A percentile compares a stretch with the other conserved stretches of the same genome.
Conservation (phyloP, 1,140 invertebrate genomes). For the Ceratitis capitata region DNA sequence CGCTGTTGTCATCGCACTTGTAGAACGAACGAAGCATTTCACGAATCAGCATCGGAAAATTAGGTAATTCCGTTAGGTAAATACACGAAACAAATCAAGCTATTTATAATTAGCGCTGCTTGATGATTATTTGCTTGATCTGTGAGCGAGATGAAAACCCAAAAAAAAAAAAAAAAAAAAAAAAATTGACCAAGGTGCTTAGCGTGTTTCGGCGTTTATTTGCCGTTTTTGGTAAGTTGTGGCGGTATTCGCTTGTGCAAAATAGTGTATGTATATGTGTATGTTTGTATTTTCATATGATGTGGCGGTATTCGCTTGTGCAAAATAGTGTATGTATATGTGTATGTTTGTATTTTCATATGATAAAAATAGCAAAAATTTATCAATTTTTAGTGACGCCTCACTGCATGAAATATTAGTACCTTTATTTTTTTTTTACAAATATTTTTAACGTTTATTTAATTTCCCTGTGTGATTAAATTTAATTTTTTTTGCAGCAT, state of each 20-base stretch:
- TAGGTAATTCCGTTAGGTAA: conserved; percentile 16
- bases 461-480: no score
- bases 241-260: background rate
- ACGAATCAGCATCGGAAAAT: background rate
- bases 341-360: background rate
- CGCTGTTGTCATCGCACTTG: background rate
- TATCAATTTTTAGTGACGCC: background rate
- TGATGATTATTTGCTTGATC: conserved; percentile 2
- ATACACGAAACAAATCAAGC: background rate
- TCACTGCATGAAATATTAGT: background rate
- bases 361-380: background rate
- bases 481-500: no score
- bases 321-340: background rate
- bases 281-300: background rate
- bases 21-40: background rate
- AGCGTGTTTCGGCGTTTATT: background rate
- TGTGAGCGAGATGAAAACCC: background rate
- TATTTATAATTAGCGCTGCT: background rate
- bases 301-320: background rate
- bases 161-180: no score
- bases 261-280: background rate
- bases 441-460: no score
- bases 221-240: background rate
- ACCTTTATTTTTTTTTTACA: no score
- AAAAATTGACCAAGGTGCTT: background rate